A percentile compares a stretch with the other conserved stretches of the same genome.
Evolutionary conservation across 1,140 invertebrate species (phyloP).

Genomic region (Apis dorsata): DNA sequence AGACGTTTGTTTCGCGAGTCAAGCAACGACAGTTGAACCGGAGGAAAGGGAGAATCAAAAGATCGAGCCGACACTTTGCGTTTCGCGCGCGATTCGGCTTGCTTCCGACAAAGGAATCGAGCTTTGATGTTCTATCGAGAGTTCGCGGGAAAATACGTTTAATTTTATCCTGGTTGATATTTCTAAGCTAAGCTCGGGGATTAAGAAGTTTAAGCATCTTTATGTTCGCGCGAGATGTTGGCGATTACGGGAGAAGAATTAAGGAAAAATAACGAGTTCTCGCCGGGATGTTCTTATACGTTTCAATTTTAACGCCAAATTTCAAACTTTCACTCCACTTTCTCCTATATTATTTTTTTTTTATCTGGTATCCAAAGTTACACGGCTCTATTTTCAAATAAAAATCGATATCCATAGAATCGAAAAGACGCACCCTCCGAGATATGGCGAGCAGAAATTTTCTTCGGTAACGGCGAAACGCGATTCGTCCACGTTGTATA

Average conservation of each 20-base stretch:
- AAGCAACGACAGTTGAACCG: constrained; percentile 43
- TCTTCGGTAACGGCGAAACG: neutral
- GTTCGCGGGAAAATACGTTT: constrained; percentile 1
- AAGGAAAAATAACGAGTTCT: no score
- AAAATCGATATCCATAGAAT: neutral
- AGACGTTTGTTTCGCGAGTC: constrained; percentile 53
- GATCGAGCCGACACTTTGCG: constrained; percentile 39
- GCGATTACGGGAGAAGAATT: no score
- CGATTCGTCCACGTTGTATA: neutral
- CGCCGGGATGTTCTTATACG: no score
- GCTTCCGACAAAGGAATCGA: constrained; percentile 27
- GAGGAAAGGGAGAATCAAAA: constrained; percentile 30
- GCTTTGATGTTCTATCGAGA: constrained; percentile 4
- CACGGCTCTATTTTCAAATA: no score
- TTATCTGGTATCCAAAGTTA: no score
- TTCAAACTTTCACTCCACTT: no score
- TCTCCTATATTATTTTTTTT: no score
- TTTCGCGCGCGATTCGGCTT: constrained; percentile 18
- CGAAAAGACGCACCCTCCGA: neutral
- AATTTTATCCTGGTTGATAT: neutral
- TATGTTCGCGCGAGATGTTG: no score
- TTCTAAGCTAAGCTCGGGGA: neutral
- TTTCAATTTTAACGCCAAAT: no score
- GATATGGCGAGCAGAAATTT: neutral
- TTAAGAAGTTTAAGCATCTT: neutral